These are phyloP conservation scores for Oreochromis spilurus DNA, from an alignment of 2,113 vertebrate species.

Conservation along the genomic window DNA sequence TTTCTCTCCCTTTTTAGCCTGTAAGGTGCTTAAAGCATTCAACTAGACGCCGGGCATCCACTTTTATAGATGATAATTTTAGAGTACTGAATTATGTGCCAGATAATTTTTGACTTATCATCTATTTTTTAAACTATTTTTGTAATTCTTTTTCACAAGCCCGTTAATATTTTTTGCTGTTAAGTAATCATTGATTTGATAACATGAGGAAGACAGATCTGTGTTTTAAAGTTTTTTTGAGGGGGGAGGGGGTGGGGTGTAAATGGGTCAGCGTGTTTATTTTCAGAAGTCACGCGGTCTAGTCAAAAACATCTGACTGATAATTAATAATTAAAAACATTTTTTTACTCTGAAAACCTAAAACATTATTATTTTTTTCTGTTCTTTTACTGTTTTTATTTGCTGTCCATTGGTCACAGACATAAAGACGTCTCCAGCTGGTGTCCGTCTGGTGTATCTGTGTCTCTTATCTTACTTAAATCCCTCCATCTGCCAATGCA, in stretches of 20 bases:
- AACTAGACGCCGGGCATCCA: not conserved
- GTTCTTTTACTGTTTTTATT: not conserved
- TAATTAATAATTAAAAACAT: not conserved
- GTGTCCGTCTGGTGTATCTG: slow-evolving; percentile 37
- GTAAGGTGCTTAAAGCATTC: not conserved
- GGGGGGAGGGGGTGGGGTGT: not conserved
- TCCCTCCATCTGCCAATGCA: slow-evolving; percentile 62
- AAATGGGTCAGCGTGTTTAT: not conserved
- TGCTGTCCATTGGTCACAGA: not conserved
- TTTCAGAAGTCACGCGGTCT: not conserved
- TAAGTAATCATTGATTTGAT: not conserved
- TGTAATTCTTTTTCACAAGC: not conserved
- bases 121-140: not conserved
- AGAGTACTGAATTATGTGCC: not conserved
- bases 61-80: not conserved
- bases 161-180: not conserved
- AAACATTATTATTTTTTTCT: not conserved
- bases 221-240: not conserved
- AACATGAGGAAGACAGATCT: not conserved
- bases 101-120: not conserved
- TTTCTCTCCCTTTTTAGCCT: not conserved
- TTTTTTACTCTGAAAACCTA: not conserved
- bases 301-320: not conserved
- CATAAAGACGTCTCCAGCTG: slow-evolving; percentile 47
- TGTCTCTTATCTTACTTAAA: slow-evolving; percentile 50